These are phyloP conservation scores for Mandrillus leucophaeus DNA, from an alignment of 2,113 vertebrate genomes.

Conservation along the genomic window DNA sequence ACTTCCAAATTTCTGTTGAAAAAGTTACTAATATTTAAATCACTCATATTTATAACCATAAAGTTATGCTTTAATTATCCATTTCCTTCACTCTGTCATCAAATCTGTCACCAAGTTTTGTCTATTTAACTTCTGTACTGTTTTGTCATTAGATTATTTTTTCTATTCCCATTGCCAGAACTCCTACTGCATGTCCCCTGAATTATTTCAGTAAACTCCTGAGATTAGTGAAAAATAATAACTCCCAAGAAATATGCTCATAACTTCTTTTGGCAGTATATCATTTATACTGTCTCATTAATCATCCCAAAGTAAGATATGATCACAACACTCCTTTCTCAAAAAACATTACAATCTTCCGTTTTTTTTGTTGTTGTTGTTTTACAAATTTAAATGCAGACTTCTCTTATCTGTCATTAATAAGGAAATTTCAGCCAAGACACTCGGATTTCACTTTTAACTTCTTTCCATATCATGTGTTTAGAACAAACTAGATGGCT, in stretches of 20 bases:
- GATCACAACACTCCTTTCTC: background rate
- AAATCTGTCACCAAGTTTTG: background rate
- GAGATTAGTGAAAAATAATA: background rate
- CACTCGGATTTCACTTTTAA: background rate
- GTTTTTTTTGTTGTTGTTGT: background rate
- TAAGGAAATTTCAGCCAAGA: background rate
- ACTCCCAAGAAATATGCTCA: background rate
- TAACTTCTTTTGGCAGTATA: background rate
- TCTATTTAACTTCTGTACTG: background rate
- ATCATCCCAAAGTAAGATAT: background rate
- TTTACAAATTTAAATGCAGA: background rate
- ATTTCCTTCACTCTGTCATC: background rate
- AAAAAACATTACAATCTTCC: background rate
- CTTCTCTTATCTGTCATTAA: background rate
- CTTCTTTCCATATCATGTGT: background rate
- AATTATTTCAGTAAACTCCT: background rate
- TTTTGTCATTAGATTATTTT: background rate
- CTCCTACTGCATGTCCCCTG: background rate
- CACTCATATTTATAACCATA: background rate
- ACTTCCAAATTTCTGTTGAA: constrained; percentile 43
- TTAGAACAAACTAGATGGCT: background rate
- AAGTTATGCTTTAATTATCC: constrained; percentile 32
- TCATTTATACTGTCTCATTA: background rate
- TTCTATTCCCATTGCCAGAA: background rate
- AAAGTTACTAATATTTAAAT: constrained; percentile 45